These are phyloP conservation scores for Echinometra lucunter DNA, from an alignment of 53 echinoderm and acorn worm genomes.

Conservation along the genomic window DNA sequence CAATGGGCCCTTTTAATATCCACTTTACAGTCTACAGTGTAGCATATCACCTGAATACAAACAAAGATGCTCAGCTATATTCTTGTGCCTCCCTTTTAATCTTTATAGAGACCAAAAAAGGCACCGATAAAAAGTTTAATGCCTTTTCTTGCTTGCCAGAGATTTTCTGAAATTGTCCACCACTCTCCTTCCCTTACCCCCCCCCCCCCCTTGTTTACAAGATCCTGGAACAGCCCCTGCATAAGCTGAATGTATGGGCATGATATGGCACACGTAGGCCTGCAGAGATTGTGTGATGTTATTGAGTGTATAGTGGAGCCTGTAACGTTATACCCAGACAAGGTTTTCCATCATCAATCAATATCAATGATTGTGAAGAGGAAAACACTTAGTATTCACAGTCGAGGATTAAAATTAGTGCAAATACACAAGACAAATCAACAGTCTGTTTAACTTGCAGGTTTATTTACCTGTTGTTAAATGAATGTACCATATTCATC, in stretches of 20 bases:
- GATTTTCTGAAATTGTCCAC: neutral
- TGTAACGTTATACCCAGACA: conserved; percentile 31
- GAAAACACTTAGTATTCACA: conserved; percentile 47
- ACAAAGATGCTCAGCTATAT: no score
- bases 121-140: no score
- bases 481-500: neutral
- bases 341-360: conserved; percentile 50
- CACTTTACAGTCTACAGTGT: no score
- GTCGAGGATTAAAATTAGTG: conserved; percentile 21
- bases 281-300: neutral
- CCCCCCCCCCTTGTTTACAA: neutral
- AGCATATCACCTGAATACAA: no score
- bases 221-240: neutral
- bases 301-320: neutral
- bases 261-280: neutral
- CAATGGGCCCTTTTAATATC: no score
- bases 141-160: neutral
- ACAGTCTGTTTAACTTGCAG: neutral
- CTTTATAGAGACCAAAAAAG: no score
- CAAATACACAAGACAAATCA: conserved; percentile 27
- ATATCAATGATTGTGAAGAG: conserved; percentile 42
- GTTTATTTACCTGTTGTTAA: neutral
- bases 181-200: no score
- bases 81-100: no score
- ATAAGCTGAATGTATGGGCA: neutral